These are phyloP conservation scores for Mus spretus DNA, from an alignment of 2,797 vertebrate genomes.

Conservation along the genomic window DNA sequence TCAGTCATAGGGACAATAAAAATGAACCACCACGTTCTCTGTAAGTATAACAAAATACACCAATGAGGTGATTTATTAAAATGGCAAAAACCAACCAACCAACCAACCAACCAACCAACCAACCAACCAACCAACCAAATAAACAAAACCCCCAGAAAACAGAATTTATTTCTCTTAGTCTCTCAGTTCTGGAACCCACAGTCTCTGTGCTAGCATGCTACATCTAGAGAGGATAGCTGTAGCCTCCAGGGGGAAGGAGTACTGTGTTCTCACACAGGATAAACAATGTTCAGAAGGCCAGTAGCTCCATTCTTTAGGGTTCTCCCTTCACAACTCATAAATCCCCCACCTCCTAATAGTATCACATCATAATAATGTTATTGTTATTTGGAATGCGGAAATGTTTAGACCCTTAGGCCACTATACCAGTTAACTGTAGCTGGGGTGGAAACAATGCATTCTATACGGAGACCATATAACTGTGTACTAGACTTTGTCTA, in stretches of 20 bases:
- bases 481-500: neutral
- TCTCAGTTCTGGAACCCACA: neutral
- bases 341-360: neutral
- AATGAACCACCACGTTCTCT: neutral
- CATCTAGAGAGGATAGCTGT: neutral
- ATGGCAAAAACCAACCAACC: neutral
- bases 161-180: neutral
- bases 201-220: neutral
- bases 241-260: neutral
- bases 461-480: neutral
- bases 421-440: neutral
- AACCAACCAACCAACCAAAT: too few species aligned
- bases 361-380: fast-evolving
- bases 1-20: neutral
- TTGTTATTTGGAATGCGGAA: neutral
- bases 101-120: too few species aligned
- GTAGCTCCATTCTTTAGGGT: neutral
- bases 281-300: neutral
- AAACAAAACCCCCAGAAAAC: neutral
- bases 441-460: neutral
- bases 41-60: neutral
- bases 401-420: neutral
- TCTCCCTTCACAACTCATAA: neutral
- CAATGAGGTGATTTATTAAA: neutral
- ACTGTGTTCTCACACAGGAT: neutral